phyloP scores from a whole-genome alignment of 2,888 invertebrate genomes.

The Eristalinus aeneus region DNA sequence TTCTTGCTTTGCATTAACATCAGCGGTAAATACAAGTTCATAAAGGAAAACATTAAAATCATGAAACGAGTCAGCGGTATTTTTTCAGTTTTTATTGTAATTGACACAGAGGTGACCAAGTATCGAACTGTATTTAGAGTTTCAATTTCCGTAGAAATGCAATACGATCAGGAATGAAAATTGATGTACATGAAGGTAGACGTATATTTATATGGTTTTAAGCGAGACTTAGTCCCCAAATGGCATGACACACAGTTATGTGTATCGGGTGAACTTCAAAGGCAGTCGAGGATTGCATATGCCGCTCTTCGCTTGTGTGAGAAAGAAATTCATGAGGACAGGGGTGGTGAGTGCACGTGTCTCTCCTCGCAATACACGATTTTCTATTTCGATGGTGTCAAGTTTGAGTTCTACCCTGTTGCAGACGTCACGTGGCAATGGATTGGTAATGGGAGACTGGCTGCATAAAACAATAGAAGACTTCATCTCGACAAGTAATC shows the following conservation, averaged over 20 bases:
- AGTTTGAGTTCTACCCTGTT: conserved; percentile 20
- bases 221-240: conserved; percentile 14
- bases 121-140: background rate
- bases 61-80: background rate
- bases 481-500: conserved; percentile 27
- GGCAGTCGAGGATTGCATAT: conserved; percentile 9
- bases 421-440: conserved; percentile 52
- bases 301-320: conserved; percentile 22
- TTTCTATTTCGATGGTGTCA: conserved; percentile 21
- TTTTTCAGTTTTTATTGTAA: background rate
- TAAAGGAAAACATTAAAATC: conserved; percentile 3
- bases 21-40: background rate
- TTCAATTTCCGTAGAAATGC: background rate
- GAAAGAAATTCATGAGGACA: conserved; percentile 39
- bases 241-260: conserved; percentile 16
- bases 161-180: background rate
- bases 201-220: background rate
- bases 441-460: conserved; percentile 2
- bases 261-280: conserved; percentile 20
- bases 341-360: conserved; percentile 55
- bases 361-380: conserved; percentile 20
- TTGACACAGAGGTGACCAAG: background rate
- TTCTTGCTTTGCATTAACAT: background rate
- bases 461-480: conserved; percentile 16
- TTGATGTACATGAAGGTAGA: background rate